Percentiles rank a stretch among this genome's conserved stretches.
phyloP scores from a whole-genome alignment of 1,140 invertebrate genomes.

The Mercenaria mercenaria region DNA sequence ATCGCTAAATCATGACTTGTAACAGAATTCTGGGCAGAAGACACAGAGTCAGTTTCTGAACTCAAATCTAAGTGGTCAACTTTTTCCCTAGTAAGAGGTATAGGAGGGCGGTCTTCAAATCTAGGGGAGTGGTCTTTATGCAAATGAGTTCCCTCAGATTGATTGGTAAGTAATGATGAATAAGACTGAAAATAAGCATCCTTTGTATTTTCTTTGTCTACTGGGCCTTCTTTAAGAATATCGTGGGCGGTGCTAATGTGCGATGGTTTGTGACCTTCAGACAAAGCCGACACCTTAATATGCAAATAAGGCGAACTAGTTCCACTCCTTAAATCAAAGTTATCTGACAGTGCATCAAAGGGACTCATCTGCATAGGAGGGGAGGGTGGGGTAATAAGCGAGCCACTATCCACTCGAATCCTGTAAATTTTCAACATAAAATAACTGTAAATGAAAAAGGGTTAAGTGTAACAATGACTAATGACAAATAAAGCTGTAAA shows the following conservation, averaged over 20 bases:
- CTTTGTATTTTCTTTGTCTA: not conserved
- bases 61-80: not conserved
- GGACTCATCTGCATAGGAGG: slow-evolving; percentile 33
- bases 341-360: not conserved
- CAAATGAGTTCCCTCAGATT: not conserved
- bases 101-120: not conserved
- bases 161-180: slow-evolving; percentile 14
- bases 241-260: not conserved
- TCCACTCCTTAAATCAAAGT: not conserved
- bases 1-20: slow-evolving; percentile 54
- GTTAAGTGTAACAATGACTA: too few species aligned
- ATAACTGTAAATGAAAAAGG: too few species aligned
- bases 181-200: slow-evolving; percentile 3
- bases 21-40: slow-evolving; percentile 25
- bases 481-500: too few species aligned
- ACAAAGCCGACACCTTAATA: not conserved
- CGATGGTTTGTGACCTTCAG: not conserved
- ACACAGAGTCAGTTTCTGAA: not conserved
- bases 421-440: not conserved
- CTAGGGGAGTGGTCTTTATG: not conserved
- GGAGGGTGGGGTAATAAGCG: not conserved
- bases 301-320: slow-evolving; percentile 16
- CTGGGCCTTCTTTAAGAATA: not conserved
- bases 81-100: not conserved
- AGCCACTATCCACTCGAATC: not conserved